Base-by-base conservation (phyloP, 2,113 vertebrate genomes). In the Cochlearius cochlearius region DNA sequence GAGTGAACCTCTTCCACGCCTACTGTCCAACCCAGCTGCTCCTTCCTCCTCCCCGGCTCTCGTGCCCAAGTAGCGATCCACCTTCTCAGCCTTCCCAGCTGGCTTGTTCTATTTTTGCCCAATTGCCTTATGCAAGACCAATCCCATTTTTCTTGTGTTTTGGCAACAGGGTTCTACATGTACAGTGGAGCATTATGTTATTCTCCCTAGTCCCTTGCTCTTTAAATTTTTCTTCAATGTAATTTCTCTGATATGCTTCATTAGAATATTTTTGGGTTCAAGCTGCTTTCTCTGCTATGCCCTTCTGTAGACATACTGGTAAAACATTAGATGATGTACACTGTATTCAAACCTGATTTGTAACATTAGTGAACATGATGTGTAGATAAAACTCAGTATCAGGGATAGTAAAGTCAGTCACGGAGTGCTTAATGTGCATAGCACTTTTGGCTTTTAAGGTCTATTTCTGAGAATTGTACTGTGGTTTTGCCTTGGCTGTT, bases 361-460 rank as follows among this genome's bases (percentile, higher is more conserved):
- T 67, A 59, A 19, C 10, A 20, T 32, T 25, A 55, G n/a, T 47
- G 50, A 79, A n/a, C 8, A 2, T 45, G 72, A 29, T 2, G 0
- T 11, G 20, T 29, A 50, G 39, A 34, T 16, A 43, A 64, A 86
- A 30, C 30, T 73, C 29, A 27, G 34, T 36, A 7, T 30, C 7
- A 3, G 11, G 45, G 50, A 23, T 13, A 30, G 34, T 41, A 27
- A 55, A 53, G 11, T 86, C 63, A 59, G 34, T 63, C 19, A 5
- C 16, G 13, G 38, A 4, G 7, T 71, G 55, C 25, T 36, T 87
- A 38, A 12, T 0, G 0, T n/a, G 29, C 39, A 22, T 5, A 49
- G 32, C 18, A 10, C 1, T 80, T 83, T 9, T 11, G 41, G 12
- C 14, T 62, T 83, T 72, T 78, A 75, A 45, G 18, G 15, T 85